Base-by-base conservation (phyloP, 1,140 invertebrate genomes). In the Phocides pigmalion region DNA sequence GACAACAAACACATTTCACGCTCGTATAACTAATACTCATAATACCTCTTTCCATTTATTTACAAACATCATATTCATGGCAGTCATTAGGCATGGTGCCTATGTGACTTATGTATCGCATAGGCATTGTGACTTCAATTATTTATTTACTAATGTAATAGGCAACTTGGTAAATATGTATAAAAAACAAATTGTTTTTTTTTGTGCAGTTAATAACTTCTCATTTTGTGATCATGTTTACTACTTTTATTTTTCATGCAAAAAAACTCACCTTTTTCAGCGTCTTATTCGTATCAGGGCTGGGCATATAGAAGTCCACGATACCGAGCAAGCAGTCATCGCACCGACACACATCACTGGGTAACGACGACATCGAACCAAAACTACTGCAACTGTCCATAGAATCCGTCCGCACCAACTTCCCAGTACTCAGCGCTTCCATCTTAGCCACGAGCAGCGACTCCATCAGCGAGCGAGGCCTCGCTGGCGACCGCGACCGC, bases 291-390 rank as follows among this genome's bases (percentile, higher is more conserved):
- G 89, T 76, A 41, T 93, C 93, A 25, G 93, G 93, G 66, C 93
- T 94, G 64, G 95, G 93, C 51, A 94, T 93, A 74, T 94, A 94
- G 50, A 94, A 89, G 91, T 97, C 96, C 62, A 94, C 95, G 70
- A 97, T 97, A 3, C 95, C 96, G 62, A 97, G 91, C 28, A 97
- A 87, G 68, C 96, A 97, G 84, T 97, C 96, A 80, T 97, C 96
- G 84, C 96, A 97, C 22, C 94, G 92, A 83, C 96, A 97, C 44
- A 96, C 94, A 71, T 96, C 95, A 77, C 94, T 95, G 9, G 93
- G 92, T 37, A 94, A 71, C 2, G 95, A 96, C 59, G 93, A 93
- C 72, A 94, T 92, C 2, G 94, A 95, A 15, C 95, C 94, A 58
- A 95, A 93, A 71, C 95, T 96, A 72, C 94, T 95, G 66, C 95